A percentile compares a stretch with the other conserved stretches of the same genome.
Conservation (phyloP, 2,888 invertebrate genomes). For the Diadromus collaris region DNA sequence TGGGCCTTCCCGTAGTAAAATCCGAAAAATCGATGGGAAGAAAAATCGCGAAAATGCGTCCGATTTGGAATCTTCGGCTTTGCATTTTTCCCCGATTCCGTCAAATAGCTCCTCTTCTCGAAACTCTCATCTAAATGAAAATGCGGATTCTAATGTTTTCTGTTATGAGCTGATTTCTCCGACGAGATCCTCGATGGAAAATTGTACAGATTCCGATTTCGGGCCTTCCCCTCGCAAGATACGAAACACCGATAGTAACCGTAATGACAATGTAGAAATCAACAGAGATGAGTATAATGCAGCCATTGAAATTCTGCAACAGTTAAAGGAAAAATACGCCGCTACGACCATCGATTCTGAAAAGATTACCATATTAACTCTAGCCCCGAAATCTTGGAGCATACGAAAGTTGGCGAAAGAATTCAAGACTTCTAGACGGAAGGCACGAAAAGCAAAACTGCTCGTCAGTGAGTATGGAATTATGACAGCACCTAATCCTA, state of each 20-base stretch:
- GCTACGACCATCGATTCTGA: neutral
- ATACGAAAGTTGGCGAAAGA: constrained; percentile 21
- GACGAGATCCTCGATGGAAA: neutral
- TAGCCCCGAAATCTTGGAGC: constrained; percentile 16
- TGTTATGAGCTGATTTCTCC: neutral
- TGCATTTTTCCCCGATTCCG: neutral
- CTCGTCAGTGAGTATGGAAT: constrained; percentile 13
- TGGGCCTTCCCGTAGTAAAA: neutral
- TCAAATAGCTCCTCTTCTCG: neutral
- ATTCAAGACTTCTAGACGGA: constrained; percentile 10
- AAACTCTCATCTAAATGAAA: neutral
- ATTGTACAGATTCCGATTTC: neutral
- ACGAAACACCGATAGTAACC: neutral
- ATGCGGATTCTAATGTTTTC: neutral
- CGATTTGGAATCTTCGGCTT: neutral
- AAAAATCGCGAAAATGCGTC: neutral
- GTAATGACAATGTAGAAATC: neutral
- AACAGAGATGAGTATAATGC: neutral
- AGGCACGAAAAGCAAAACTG: constrained; percentile 16
- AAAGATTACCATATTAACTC: neutral
- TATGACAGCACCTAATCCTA: constrained; percentile 3
- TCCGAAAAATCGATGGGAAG: neutral
- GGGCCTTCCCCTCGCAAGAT: neutral
- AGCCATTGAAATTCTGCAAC: constrained; percentile 7
- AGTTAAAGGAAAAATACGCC: constrained; percentile 5